phyloP scores from a whole-genome alignment of 1,140 invertebrate species.

The Drosophila ananassae region DNA sequence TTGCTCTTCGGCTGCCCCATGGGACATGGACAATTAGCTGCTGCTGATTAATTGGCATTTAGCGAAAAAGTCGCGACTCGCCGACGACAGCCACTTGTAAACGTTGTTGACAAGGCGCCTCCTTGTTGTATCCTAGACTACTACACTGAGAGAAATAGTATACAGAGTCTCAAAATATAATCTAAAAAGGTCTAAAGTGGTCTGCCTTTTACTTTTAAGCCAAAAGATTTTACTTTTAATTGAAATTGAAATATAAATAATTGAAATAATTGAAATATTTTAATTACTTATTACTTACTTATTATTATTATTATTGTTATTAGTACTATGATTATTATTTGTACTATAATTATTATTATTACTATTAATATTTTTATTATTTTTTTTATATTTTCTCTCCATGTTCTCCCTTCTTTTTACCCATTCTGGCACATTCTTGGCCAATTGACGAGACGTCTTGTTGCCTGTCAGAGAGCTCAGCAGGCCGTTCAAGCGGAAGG shows the following conservation, averaged over 20 bases:
- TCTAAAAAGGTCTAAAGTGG: no score
- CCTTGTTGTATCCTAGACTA: conserved; percentile 8
- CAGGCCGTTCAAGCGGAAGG: conserved; percentile 48
- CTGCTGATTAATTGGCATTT: conserved; percentile 70
- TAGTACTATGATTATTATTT: no score
- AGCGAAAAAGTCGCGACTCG: conserved; percentile 59
- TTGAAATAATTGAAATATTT: no score
- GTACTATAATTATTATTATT: no score
- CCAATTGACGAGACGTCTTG: conserved; percentile 42
- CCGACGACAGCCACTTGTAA: conserved; percentile 38
- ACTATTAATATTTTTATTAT: no score
- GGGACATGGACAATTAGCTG: conserved; percentile 67
- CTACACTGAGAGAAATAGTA: not conserved
- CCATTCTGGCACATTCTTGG: conserved; percentile 8
- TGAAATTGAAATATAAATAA: no score
- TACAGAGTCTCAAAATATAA: no score
- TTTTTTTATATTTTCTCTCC: not conserved
- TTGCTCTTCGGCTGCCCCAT: conserved; percentile 31
- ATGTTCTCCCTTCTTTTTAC: not conserved
- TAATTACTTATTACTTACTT: no score
- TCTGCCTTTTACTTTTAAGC: no score
- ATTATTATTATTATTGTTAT: no score
- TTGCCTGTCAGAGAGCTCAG: conserved; percentile 36
- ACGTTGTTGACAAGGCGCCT: conserved; percentile 33
- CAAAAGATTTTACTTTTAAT: no score